These are phyloP conservation scores for Pristionchus arcanus DNA, from an alignment of 2,888 invertebrate genomes.

Conservation along the genomic window DNA sequence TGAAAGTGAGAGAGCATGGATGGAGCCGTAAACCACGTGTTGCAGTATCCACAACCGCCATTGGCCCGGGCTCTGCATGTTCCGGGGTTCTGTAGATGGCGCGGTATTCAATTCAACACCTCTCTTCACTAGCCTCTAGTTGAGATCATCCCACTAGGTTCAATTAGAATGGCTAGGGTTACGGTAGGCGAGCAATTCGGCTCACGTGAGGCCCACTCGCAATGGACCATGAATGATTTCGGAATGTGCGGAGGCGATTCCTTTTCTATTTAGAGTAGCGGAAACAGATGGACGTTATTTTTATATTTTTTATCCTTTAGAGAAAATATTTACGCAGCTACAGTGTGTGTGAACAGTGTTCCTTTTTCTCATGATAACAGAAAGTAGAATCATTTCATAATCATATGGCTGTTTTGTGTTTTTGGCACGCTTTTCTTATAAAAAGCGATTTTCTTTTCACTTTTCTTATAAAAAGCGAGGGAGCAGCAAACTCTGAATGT, in stretches of 20 bases:
- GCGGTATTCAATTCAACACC: no score
- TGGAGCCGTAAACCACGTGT: neutral
- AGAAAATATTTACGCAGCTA: no score
- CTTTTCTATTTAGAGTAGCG: neutral
- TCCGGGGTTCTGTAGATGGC: neutral
- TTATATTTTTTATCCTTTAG: neutral
- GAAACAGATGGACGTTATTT: neutral
- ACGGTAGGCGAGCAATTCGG: neutral
- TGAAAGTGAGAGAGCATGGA: neutral
- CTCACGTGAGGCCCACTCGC: neutral
- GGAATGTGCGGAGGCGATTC: neutral
- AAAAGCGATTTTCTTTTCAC: no score
- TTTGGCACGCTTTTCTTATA: neutral
- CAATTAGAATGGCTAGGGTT: no score
- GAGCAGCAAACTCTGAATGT: neutral
- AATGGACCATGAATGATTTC: neutral
- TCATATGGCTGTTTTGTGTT: neutral
- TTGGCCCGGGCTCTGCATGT: no score
- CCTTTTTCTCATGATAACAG: neutral
- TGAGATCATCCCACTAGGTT: no score
- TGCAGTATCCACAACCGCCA: neutral
- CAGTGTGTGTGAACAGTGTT: neutral
- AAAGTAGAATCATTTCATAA: neutral
- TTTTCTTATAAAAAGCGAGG: neutral
- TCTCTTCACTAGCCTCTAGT: no score